A percentile compares a stretch with the other conserved stretches of the same genome.
Conservation (phyloP, 2,797 vertebrate species). For the Myotis findleyi region DNA sequence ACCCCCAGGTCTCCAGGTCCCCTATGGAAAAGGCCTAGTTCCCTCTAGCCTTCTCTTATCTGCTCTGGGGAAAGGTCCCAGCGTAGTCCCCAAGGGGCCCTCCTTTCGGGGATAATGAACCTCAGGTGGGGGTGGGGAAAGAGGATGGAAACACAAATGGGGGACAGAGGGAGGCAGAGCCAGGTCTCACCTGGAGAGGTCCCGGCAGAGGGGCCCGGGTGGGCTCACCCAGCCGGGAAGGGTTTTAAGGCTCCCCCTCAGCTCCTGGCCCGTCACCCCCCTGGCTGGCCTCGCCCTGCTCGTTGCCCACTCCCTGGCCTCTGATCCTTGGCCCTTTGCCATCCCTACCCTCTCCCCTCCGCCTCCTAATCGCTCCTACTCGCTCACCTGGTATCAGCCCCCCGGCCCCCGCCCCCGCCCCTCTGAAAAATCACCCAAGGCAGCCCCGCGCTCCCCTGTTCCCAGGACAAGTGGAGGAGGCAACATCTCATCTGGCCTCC, state of each 20-base stretch:
- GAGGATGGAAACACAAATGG: not conserved
- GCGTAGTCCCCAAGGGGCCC: not conserved
- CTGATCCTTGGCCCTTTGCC: not conserved
- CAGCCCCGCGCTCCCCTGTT: rapidly evolving
- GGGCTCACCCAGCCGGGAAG: not conserved
- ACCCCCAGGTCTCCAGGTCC: not conserved
- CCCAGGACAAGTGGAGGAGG: not conserved
- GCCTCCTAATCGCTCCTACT: not conserved
- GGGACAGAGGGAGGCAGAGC: not conserved
- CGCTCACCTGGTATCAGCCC: not conserved
- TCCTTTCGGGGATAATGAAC: not conserved
- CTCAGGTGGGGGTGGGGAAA: not conserved
- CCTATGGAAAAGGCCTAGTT: not conserved
- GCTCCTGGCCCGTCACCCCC: not conserved
- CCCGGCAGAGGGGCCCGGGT: not conserved
- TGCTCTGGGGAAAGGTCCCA: not conserved
- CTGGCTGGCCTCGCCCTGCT: not conserved
- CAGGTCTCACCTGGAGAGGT: not conserved
- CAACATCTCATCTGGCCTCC: no score
- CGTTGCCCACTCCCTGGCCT: not conserved
- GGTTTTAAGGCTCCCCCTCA: no score
- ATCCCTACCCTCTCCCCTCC: not conserved
- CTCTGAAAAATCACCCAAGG: not conserved
- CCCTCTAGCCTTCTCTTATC: not conserved
- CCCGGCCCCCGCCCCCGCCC: not conserved